Percentiles rank a stretch among this genome's conserved stretches.
These are phyloP conservation scores for Hirtodrosophila histrioides DNA, from an alignment of 2,888 invertebrate species.

Conservation along the genomic window DNA sequence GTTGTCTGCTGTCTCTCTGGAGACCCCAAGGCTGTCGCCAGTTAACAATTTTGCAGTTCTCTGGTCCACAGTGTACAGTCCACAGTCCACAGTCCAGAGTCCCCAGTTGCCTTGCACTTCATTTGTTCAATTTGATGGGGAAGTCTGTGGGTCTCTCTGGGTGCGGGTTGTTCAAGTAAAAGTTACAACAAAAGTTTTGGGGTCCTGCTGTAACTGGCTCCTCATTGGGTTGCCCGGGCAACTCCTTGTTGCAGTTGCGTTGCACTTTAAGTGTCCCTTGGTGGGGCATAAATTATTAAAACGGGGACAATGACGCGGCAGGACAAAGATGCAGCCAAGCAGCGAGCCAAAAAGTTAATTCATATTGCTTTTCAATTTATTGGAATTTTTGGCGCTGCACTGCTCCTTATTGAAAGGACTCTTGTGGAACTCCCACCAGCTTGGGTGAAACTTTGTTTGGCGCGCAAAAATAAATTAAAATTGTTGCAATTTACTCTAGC, in stretches of 20 bases:
- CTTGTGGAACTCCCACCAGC: slow-evolving; percentile 22
- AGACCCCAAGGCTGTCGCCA: slow-evolving; percentile 31
- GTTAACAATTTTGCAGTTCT: slow-evolving; percentile 40
- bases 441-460: slow-evolving; percentile 32
- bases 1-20: background rate
- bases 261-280: slow-evolving; percentile 66
- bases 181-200: slow-evolving; percentile 55
- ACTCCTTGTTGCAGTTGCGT: slow-evolving; percentile 51
- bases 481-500: slow-evolving; percentile 55
- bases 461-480: slow-evolving; percentile 65
- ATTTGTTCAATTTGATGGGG: slow-evolving; percentile 65
- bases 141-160: slow-evolving; percentile 18
- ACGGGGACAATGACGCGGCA: slow-evolving; percentile 60
- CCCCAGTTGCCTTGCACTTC: slow-evolving; percentile 62
- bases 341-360: slow-evolving; percentile 71
- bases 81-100: slow-evolving; percentile 10
- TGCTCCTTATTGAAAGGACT: slow-evolving; percentile 51
- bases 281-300: slow-evolving; percentile 72
- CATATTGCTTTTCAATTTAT: slow-evolving; percentile 77
- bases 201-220: slow-evolving; percentile 24
- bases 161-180: slow-evolving; percentile 29
- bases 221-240: background rate
- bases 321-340: slow-evolving; percentile 20
- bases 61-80: background rate
- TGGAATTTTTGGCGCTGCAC: slow-evolving; percentile 54